These are phyloP conservation scores for Ectropis crepuscularia DNA, from an alignment of 2,888 invertebrate genomes.

Conservation along the genomic window DNA sequence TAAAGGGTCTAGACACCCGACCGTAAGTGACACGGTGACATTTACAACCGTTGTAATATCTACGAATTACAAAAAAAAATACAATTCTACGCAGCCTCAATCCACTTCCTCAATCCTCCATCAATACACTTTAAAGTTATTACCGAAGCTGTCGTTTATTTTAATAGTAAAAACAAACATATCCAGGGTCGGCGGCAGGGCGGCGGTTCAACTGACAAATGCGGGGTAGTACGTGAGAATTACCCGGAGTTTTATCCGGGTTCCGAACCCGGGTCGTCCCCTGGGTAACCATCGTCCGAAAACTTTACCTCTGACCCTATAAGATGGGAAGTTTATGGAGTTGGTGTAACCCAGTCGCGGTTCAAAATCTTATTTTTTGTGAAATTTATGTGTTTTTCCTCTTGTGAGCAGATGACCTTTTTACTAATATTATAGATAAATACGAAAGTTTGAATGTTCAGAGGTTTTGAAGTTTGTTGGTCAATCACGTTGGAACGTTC, in stretches of 20 bases:
- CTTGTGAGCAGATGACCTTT: no score
- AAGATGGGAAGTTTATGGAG: conserved; percentile 56
- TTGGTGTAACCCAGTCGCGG: conserved; percentile 35
- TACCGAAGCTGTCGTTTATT: conserved; percentile 21
- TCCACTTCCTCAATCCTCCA: no score
- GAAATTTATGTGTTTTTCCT: no score
- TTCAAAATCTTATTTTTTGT: no score
- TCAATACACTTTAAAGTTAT: conserved; percentile 11
- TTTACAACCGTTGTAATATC: no score
- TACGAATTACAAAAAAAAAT: no score
- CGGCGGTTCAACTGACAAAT: conserved; percentile 63
- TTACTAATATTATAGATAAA: no score
- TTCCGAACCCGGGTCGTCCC: conserved; percentile 67
- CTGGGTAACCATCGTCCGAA: conserved; percentile 74
- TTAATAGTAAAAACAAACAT: conserved; percentile 35
- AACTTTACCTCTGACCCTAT: conserved; percentile 79
- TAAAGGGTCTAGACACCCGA: no score
- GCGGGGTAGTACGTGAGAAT: conserved; percentile 79
- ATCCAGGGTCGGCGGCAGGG: conserved; percentile 8
- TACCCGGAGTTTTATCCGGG: conserved; percentile 81
- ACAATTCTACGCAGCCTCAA: neutral
- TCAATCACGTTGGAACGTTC: no score
- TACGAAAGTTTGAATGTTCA: no score
- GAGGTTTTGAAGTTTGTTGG: no score
- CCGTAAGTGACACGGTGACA: no score